Evolutionary conservation across 2,113 vertebrate genomes (phyloP).

Genomic region (Prunella himalayana): DNA sequence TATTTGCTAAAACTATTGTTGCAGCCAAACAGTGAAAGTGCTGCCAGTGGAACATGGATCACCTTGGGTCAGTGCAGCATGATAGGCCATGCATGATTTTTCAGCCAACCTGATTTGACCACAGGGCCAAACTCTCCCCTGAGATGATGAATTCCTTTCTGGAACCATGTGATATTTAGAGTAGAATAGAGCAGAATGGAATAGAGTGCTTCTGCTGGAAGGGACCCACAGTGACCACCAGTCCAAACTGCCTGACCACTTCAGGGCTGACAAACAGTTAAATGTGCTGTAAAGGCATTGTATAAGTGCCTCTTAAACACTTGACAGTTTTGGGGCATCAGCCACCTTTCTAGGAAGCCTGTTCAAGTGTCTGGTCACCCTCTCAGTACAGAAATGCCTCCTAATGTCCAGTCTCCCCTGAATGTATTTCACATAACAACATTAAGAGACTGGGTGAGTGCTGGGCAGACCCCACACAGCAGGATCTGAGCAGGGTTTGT

Average conservation of each 20-base stretch:
- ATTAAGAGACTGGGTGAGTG: rapidly evolving
- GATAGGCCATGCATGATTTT: neutral
- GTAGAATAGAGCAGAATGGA: neutral
- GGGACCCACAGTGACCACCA: rapidly evolving
- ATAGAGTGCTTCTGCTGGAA: neutral
- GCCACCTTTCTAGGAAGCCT: neutral
- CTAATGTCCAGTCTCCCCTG: neutral
- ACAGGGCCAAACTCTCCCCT: neutral
- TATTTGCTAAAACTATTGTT: neutral
- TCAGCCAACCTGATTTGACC: neutral
- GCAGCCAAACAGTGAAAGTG: neutral
- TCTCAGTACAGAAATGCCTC: neutral
- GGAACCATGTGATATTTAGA: neutral
- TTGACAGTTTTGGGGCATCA: neutral
- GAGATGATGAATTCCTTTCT: neutral
- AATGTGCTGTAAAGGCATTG: neutral
- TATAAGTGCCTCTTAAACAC: neutral
- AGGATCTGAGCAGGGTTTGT: neutral
- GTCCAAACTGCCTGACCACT: neutral
- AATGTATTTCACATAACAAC: neutral
- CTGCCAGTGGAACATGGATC: neutral
- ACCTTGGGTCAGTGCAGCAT: neutral
- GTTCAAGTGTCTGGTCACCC: neutral
- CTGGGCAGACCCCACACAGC: neutral
- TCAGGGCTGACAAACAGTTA: neutral